Conservation (phyloP, 2,113 vertebrate species). For the Erythrocebus patas region DNA sequence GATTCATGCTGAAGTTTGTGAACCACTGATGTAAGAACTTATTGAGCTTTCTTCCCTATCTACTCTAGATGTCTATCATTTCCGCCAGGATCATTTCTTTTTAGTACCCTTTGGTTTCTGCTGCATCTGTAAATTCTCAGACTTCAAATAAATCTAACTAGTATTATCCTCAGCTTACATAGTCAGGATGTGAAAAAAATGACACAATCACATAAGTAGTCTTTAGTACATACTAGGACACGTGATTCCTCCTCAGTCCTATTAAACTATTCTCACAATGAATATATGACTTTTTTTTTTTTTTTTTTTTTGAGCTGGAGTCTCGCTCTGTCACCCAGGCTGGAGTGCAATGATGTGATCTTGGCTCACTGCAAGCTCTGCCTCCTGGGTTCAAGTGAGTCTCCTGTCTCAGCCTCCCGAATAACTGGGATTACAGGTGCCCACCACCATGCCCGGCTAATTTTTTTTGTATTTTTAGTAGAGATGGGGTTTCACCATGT, state of each 20-base stretch:
- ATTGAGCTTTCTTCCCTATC: neutral
- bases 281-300: neutral
- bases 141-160: neutral
- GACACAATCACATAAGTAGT: too few species aligned
- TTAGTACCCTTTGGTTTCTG: neutral
- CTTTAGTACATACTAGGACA: neutral
- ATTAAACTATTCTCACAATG: neutral
- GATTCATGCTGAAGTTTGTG: neutral
- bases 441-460: too few species aligned
- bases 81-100: neutral
- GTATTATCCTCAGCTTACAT: neutral
- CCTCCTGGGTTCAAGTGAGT: too few species aligned
- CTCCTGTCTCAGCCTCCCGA: too few species aligned
- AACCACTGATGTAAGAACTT: neutral
- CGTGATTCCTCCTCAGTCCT: neutral
- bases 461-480: too few species aligned
- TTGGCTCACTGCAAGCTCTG: too few species aligned
- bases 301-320: too few species aligned
- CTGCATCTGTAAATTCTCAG: neutral
- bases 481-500: too few species aligned
- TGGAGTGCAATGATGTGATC: too few species aligned
- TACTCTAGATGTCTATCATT: neutral
- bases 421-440: too few species aligned
- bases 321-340: too few species aligned
- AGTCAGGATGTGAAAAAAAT: neutral